Evolutionary conservation across 2,113 vertebrate genomes (phyloP).

Genomic region (Pollachius pollachius): DNA sequence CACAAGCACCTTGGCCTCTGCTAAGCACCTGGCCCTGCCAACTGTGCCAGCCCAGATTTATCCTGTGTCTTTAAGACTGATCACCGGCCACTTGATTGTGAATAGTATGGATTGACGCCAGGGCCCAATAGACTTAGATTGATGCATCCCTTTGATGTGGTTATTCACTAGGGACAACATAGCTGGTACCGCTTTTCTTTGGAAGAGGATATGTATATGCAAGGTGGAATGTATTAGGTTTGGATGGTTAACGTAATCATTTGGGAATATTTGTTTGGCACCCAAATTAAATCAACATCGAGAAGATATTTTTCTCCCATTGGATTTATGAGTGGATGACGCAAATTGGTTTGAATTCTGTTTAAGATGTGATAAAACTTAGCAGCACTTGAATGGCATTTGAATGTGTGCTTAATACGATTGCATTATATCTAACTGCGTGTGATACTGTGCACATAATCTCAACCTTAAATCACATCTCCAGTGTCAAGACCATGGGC

Average conservation of each 20-base stretch:
- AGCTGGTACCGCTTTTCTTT: not conserved
- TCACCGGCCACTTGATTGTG: conserved; percentile 45
- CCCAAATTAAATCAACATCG: too few relatives aligned
- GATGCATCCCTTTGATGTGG: conserved; percentile 19
- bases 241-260: too few relatives aligned
- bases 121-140: conserved; percentile 41
- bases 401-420: not conserved
- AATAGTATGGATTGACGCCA: conserved; percentile 45
- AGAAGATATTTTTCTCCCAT: too few relatives aligned
- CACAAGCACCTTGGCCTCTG: conserved; percentile 52
- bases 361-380: too few relatives aligned
- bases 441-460: not conserved
- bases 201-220: not conserved
- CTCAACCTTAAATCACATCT: conserved; percentile 24
- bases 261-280: too few relatives aligned
- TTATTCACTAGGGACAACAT: not conserved
- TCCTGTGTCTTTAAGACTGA: conserved; percentile 43
- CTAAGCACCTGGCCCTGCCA: conserved; percentile 35
- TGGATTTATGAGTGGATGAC: too few relatives aligned
- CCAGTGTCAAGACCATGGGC: conserved; percentile 10
- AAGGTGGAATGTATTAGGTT: too few relatives aligned
- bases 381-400: too few relatives aligned
- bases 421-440: not conserved
- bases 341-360: too few relatives aligned
- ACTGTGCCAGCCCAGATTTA: conserved; percentile 53